Conservation (phyloP, 2,797 vertebrate species). For the Cyclura pinguis region DNA sequence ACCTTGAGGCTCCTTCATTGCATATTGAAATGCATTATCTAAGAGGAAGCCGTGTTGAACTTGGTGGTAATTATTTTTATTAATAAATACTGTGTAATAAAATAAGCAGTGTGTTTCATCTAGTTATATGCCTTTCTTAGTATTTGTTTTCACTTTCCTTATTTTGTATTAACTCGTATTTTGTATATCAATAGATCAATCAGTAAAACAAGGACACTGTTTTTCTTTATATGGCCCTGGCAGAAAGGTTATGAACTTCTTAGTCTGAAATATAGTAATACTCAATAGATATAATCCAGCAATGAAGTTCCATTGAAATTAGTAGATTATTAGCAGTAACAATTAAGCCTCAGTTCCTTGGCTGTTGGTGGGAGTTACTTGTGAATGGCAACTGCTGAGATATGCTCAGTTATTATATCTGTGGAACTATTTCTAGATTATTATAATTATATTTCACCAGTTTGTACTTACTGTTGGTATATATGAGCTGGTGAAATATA, state of each 20-base stretch:
- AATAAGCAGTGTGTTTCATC: neutral
- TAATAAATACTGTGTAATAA: neutral
- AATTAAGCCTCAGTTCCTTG: neutral
- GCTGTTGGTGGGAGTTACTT: neutral
- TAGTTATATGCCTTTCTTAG: neutral
- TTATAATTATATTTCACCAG: slow-evolving; percentile 35
- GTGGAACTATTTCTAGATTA: neutral
- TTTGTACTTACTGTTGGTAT: slow-evolving; percentile 23
- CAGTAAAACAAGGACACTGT: neutral
- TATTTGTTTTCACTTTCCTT: neutral
- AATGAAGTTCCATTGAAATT: neutral
- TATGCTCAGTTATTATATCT: neutral
- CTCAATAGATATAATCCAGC: neutral
- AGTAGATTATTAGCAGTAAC: neutral
- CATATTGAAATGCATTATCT: too few species aligned
- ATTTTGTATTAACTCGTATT: neutral
- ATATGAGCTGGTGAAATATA: neutral
- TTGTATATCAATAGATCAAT: neutral
- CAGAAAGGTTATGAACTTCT: neutral
- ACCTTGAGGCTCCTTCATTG: neutral
- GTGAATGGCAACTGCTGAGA: neutral
- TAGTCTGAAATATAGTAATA: neutral
- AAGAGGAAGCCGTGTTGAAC: neutral
- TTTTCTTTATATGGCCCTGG: neutral
- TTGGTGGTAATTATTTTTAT: neutral